Evolutionary conservation across 2,113 vertebrate species (phyloP), one percentile per base, ranked within the genome.

Genomic region (Pantherophis guttatus): DNA sequence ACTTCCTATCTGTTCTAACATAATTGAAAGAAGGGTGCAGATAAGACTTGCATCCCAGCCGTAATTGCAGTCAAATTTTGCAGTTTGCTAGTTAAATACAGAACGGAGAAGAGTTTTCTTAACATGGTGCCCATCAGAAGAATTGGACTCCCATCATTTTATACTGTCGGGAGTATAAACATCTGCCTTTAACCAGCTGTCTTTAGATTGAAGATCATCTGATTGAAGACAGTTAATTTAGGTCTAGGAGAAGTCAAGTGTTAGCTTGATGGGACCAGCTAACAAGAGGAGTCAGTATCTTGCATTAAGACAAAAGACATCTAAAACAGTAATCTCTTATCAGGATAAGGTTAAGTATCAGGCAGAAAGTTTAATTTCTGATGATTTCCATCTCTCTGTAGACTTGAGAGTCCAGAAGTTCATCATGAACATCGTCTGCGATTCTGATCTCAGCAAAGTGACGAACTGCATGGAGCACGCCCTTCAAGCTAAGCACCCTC

Each of bases 401-500:
- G 99, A 98, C 95, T 98, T 99, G 48, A 96, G 96, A 81, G 95
- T 98, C 44, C 98, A 99, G 96, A 97, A 97, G 15, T 88, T 98
- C 89, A 97, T 99, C 96, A 98, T 99, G 98, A 98, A 97, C 1
- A 88, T 96, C 1, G 39, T 99, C 59, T 99, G 99, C 19, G 98
- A 99, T 93, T 13, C 95, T 0, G 99, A 99, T 96, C 98, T 99
- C 29, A 94, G 96, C 95, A 99, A 99, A 96, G 99, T 99, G 93
- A 98, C 98, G 0, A 90, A 65, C 91, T 99, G 98, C 96, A 97
- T 99, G 96, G 98, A 99, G 95, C 99, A 99, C 0, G 99, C 98
- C 1, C 97, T 99, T 93, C 96, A 97, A 0, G 97, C 99, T 0
- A 97, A 94, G 1, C 93, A 99, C 96, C 99, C 99, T 0, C 98